Evolutionary conservation across 53 echinoderm and acorn worm genomes (phyloP), one percentile per base, ranked within the genome.

Genomic region (Temnopleurus reevesii): DNA sequence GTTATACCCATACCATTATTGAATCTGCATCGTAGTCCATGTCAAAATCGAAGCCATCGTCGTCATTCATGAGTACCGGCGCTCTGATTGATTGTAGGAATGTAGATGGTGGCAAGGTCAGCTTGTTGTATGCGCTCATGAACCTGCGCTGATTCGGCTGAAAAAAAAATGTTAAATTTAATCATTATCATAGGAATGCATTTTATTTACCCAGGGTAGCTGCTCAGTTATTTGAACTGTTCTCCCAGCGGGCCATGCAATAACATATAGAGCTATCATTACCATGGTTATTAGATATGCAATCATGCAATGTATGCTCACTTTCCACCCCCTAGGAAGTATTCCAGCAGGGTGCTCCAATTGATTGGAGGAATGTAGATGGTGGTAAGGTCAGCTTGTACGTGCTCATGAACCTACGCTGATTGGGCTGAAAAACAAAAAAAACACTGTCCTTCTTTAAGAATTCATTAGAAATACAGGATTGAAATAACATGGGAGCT

Each of bases 321-420:
- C n/a, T n/a, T n/a, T n/a, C n/a, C n/a, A n/a, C n/a, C n/a, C n/a
- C n/a, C n/a, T n/a, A n/a, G n/a, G n/a, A n/a, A n/a, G n/a, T n/a
- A n/a, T n/a, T n/a, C n/a, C n/a, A n/a, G n/a, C n/a, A n/a, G n/a
- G 98, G 98, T 0, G 98, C 95, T 29, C 81, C 60, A 10, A 94
- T 77, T 3, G 98, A 95, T 93, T 95, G 95, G 21, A 95, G 92
- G 89, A 98, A 95, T 35, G 98, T 98, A 19, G 98, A 98, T 31
- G 94, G 92, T 59, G 92, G 90, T 43, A 86, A 76, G 13, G 93
- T 53, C 21, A 92, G 90, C 71, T 86, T 90, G 76, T 89, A 95
- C 8, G 93, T 90, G 81, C 92, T 77, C 13, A 56, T 15, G 31
- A 34, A 77, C 4, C 91, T 55, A 4, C 71, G 46, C 88, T 87